Percentiles rank a stretch among this genome's conserved stretches.
These are phyloP conservation scores for Myiagra hebetior DNA, from an alignment of 2,113 vertebrate species.

Conservation along the genomic window DNA sequence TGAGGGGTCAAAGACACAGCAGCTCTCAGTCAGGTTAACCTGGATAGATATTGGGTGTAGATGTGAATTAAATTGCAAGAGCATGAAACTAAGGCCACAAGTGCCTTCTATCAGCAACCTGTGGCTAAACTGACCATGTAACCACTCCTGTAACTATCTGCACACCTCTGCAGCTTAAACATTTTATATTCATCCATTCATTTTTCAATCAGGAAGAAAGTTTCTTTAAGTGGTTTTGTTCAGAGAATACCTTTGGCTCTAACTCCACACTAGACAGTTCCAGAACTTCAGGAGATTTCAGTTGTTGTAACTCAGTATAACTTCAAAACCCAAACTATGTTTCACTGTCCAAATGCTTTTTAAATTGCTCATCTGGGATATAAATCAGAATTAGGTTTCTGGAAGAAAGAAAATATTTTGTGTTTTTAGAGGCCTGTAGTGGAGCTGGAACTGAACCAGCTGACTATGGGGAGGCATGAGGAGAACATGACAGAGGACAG, in stretches of 20 bases:
- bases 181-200: background rate
- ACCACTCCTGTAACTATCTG: background rate
- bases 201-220: background rate
- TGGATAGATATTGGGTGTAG: background rate
- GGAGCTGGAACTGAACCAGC: slow-evolving; percentile 33
- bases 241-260: background rate
- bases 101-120: background rate
- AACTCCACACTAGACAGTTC: background rate
- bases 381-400: slow-evolving; percentile 30
- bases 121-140: background rate
- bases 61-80: background rate
- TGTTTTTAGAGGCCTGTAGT: slow-evolving; percentile 27
- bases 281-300: background rate
- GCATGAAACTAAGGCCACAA: background rate
- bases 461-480: background rate
- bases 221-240: background rate
- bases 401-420: slow-evolving; percentile 38
- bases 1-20: background rate
- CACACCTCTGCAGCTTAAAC: background rate
- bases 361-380: slow-evolving; percentile 4
- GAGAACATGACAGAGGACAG: background rate
- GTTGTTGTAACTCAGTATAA: background rate
- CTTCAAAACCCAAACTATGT: background rate
- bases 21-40: background rate
- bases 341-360: background rate